Conservation (phyloP, 2,888 invertebrate species). For the Microctonus aethiopoides region DNA sequence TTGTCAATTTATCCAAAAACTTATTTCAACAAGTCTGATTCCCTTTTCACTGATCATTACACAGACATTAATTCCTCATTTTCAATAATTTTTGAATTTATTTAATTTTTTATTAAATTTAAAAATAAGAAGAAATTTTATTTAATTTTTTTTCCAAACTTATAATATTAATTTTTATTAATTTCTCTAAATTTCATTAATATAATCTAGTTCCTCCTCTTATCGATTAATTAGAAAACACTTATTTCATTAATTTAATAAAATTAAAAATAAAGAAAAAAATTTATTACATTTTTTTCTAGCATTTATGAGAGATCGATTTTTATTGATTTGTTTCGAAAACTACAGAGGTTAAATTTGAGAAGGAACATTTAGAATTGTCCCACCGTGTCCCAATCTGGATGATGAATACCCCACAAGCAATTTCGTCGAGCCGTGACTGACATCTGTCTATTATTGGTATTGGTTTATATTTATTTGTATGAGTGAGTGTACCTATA, state of each 20-base stretch:
- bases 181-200: too few species aligned
- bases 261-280: not conserved
- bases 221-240: not conserved
- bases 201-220: not conserved
- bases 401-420: constrained; percentile 60
- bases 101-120: too few species aligned
- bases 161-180: too few species aligned
- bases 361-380: constrained; percentile 65
- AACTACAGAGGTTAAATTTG: constrained; percentile 26
- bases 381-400: constrained; percentile 65
- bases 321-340: not conserved
- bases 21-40: too few species aligned
- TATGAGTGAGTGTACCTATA: not conserved
- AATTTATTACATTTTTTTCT: not conserved
- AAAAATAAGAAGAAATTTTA: too few species aligned
- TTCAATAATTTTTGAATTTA: too few species aligned
- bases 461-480: not conserved
- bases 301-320: constrained; percentile 15
- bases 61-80: too few species aligned
- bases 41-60: too few species aligned
- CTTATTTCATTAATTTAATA: too few species aligned
- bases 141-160: too few species aligned
- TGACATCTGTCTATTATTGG: constrained; percentile 60
- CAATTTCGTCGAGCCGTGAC: constrained; percentile 65
- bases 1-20: too few species aligned